Conservation (phyloP, 1,140 invertebrate species). For the Octopus sinensis region DNA sequence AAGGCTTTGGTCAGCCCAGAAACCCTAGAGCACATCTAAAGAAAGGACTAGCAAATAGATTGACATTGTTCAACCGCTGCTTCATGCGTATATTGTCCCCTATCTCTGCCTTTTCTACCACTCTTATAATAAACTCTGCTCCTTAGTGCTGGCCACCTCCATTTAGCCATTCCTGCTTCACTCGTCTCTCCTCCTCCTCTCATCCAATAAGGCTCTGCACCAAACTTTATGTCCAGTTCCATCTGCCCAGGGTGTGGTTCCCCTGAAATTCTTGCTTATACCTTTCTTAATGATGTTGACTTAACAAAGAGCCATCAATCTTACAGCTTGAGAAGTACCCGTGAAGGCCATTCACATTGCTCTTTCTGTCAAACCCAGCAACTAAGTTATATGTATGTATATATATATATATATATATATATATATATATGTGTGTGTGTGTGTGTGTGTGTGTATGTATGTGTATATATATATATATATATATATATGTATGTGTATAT, state of each 20-base stretch:
- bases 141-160: too few species aligned
- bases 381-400: background rate
- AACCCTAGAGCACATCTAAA: too few species aligned
- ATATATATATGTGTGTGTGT: background rate
- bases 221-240: background rate
- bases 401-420: slow-evolving; percentile 5
- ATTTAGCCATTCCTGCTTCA: too few species aligned
- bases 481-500: background rate
- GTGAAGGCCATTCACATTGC: background rate
- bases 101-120: too few species aligned
- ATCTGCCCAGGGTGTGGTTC: background rate
- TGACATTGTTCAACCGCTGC: too few species aligned
- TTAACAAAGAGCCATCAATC: background rate
- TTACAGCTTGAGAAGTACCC: background rate
- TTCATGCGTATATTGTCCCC: too few species aligned
- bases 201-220: too few species aligned
- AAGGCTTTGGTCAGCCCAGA: too few species aligned
- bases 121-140: too few species aligned
- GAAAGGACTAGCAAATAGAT: too few species aligned
- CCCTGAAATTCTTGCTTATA: background rate
- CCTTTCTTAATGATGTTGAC: background rate
- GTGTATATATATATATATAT: background rate
- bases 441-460: background rate
- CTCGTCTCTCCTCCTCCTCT: too few species aligned
- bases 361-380: background rate